Evolutionary conservation across 1,140 invertebrate genomes (phyloP).

Genomic region (Papilio dardanus): DNA sequence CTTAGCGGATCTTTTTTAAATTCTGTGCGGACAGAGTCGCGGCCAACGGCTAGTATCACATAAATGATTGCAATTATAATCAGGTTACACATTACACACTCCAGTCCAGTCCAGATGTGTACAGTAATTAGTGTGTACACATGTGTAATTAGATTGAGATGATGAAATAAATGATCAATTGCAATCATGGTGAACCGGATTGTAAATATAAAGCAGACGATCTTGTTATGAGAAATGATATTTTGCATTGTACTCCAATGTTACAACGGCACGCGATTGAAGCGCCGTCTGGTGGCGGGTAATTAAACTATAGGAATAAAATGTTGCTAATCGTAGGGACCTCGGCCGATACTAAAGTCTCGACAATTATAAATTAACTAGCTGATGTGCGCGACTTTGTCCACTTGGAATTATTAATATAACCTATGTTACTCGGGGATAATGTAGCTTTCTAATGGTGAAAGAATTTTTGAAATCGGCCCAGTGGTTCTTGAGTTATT

Average conservation of each 20-base stretch:
- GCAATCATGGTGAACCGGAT: background rate
- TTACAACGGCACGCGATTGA: background rate
- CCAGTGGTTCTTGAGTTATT: too few species aligned
- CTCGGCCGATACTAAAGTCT: background rate
- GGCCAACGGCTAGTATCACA: background rate
- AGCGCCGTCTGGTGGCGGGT: background rate
- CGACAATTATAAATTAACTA: background rate
- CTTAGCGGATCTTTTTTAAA: too few species aligned
- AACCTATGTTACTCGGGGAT: too few species aligned
- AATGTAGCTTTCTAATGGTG: too few species aligned
- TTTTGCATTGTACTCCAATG: constrained; percentile 4
- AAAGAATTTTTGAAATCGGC: too few species aligned
- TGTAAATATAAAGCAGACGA: background rate
- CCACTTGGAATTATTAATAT: too few species aligned
- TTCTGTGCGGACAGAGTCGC: too few species aligned
- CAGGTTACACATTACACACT: too few species aligned
- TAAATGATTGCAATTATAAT: background rate
- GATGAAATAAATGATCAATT: background rate
- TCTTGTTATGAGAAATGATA: background rate
- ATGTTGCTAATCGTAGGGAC: background rate
- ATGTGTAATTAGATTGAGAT: constrained; percentile 5
- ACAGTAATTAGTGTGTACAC: background rate
- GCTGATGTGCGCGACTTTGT: too few species aligned
- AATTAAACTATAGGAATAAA: background rate
- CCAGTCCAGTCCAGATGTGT: background rate